These are phyloP conservation scores for Varroa destructor DNA, from an alignment of 1,140 invertebrate species.

Conservation along the genomic window DNA sequence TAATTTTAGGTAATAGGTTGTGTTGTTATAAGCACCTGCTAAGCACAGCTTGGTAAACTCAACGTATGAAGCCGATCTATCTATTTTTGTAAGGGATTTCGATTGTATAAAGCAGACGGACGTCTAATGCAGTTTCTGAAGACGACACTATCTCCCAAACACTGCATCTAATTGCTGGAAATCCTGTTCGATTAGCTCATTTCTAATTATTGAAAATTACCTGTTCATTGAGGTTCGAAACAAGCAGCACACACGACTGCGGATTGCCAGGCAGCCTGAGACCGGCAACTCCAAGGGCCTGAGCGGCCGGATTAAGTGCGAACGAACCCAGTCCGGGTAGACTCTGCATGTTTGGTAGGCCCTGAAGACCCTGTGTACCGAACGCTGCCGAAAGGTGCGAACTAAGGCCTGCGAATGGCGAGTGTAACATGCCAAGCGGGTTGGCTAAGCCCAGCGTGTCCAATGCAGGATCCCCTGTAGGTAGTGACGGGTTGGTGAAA, in stretches of 20 bases:
- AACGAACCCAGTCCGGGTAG: conserved; percentile 32
- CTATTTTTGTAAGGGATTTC: no score
- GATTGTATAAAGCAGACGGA: no score
- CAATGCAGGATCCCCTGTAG: conserved; percentile 67
- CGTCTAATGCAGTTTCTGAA: no score
- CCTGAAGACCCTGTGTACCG: conserved; percentile 43
- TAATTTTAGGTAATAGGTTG: no score
- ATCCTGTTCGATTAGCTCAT: no score
- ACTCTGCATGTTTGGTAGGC: conserved; percentile 24
- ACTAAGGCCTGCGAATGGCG: conserved; percentile 60
- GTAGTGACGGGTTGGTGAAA: conserved; percentile 92
- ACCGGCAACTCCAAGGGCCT: conserved; percentile 33
- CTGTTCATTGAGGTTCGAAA: conserved; percentile 36
- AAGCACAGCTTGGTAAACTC: no score
- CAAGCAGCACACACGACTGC: conserved; percentile 50
- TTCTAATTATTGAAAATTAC: conserved; percentile 28
- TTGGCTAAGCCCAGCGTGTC: conserved; percentile 41
- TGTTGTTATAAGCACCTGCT: no score
- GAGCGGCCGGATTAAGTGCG: conserved; percentile 32
- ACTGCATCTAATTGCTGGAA: no score
- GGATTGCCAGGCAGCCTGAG: conserved; percentile 62
- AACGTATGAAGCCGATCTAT: no score
- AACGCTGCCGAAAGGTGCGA: conserved; percentile 54
- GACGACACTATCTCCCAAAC: no score
- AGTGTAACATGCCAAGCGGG: conserved; percentile 61